phyloP scores from a whole-genome alignment of 1,140 invertebrate genomes.

The Drosophila pruinosa region DNA sequence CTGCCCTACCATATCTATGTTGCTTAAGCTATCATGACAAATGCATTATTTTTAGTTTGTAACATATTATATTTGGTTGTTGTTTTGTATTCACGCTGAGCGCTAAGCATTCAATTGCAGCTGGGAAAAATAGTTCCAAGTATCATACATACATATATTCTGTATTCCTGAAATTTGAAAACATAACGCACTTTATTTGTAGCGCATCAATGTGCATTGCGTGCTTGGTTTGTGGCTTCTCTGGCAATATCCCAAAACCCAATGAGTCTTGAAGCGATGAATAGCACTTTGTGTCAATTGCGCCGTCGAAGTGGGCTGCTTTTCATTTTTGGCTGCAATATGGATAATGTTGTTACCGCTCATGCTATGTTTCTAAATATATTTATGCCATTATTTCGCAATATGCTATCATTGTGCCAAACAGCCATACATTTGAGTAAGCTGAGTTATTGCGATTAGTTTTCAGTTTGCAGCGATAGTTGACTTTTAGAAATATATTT shows the following conservation, averaged over 20 bases:
- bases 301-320: constrained; percentile 8
- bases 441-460: too few relatives aligned
- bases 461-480: too few relatives aligned
- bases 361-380: constrained; percentile 49
- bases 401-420: too few relatives aligned
- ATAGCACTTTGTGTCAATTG: constrained; percentile 31
- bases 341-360: constrained; percentile 49
- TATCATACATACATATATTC: too few relatives aligned
- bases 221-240: constrained; percentile 26
- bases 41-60: constrained; percentile 2
- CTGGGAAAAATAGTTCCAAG: neutral
- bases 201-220: constrained; percentile 45
- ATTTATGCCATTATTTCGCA: constrained; percentile 16
- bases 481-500: too few relatives aligned
- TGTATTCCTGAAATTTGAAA: neutral
- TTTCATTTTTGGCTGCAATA: constrained; percentile 31
- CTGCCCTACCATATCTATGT: constrained; percentile 15
- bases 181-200: constrained; percentile 63
- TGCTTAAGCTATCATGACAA: constrained; percentile 33
- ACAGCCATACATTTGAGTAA: too few relatives aligned
- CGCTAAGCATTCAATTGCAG: constrained; percentile 12
- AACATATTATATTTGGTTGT: neutral
- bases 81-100: constrained; percentile 8
- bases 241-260: neutral
- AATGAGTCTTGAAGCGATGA: constrained; percentile 24